Conservation (phyloP, 2,113 vertebrate genomes). For the Malaclemys terrapin region DNA sequence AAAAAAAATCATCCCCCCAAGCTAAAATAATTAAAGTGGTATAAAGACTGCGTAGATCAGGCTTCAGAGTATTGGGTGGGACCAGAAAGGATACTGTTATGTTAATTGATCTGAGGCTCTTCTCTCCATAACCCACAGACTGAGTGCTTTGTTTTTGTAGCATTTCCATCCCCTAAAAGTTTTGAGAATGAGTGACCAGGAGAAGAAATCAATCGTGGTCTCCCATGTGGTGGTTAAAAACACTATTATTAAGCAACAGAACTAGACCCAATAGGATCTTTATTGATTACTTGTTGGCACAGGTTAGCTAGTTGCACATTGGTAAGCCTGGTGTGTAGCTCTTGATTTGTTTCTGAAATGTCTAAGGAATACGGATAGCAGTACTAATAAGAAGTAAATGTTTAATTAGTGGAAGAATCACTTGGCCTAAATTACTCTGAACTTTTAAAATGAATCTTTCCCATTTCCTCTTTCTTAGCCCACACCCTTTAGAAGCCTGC, state of each 20-base stretch:
- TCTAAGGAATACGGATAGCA: not conserved
- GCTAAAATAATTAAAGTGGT: not conserved
- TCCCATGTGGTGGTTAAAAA: not conserved
- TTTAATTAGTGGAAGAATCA: not conserved
- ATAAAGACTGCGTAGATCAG: not conserved
- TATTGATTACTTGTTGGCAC: not conserved
- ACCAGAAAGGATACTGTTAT: not conserved
- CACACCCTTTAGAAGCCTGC: not conserved
- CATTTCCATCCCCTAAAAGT: not conserved
- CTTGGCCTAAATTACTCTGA: not conserved
- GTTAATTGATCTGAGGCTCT: not conserved
- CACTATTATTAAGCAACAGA: not conserved
- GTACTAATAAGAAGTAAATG: not conserved
- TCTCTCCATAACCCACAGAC: not conserved
- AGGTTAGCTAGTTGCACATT: not conserved
- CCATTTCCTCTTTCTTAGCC: not conserved
- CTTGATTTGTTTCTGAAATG: not conserved
- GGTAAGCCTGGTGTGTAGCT: not conserved
- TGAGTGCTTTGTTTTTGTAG: not conserved
- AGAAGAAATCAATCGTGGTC: not conserved
- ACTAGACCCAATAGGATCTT: accelerated
- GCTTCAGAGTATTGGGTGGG: not conserved
- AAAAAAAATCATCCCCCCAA: not conserved
- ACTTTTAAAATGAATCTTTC: not conserved
- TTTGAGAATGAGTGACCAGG: not conserved